These are phyloP conservation scores for Manis crassicaudata DNA, from an alignment of 2,797 vertebrate species.

Conservation along the genomic window DNA sequence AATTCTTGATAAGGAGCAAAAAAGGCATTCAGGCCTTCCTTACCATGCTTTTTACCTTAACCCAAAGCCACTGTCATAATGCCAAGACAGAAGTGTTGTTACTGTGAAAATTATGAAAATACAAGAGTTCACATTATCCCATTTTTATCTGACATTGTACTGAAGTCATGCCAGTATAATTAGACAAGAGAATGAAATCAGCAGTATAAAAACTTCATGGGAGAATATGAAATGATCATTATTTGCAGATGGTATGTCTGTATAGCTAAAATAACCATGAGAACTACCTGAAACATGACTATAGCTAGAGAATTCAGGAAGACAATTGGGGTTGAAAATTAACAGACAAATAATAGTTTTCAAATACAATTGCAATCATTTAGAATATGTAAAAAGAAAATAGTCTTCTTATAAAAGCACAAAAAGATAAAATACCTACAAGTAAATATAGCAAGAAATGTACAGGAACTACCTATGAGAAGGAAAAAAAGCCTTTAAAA, in stretches of 20 bases:
- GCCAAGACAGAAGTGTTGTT: background rate
- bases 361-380: background rate
- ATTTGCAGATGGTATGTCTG: background rate
- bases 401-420: background rate
- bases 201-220: background rate
- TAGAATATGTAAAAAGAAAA: background rate
- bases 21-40: background rate
- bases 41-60: background rate
- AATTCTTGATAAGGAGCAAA: background rate
- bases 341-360: background rate
- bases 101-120: background rate
- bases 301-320: background rate
- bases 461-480: background rate
- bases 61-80: background rate
- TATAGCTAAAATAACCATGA: background rate
- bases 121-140: background rate
- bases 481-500: background rate
- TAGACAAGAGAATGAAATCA: background rate
- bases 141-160: background rate
- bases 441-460: background rate
- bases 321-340: background rate
- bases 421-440: background rate
- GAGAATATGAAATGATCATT: background rate
- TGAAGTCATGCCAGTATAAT: background rate
- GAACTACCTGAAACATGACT: background rate